Conservation (phyloP, 2,113 vertebrate species). For the Ochotona princeps region DNA sequence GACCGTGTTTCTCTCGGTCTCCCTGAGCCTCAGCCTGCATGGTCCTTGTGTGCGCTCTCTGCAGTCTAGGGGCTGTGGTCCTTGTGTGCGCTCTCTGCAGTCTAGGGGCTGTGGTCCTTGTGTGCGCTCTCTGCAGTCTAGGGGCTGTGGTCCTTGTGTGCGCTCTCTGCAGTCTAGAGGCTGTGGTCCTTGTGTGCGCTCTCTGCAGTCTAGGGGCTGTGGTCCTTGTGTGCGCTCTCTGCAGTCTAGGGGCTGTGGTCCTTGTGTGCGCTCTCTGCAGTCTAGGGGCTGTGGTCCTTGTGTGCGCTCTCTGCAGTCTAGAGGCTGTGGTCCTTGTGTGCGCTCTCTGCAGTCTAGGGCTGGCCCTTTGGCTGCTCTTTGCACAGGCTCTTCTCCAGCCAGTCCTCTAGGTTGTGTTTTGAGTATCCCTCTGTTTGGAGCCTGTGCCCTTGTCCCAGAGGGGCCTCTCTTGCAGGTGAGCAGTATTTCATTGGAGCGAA, state of each 20-base stretch:
- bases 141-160: neutral
- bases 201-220: neutral
- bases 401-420: neutral
- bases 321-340: neutral
- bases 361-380: neutral
- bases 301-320: neutral
- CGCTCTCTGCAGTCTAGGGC: neutral
- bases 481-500: neutral
- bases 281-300: neutral
- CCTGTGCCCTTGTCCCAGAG: neutral
- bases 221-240: neutral
- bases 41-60: neutral
- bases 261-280: neutral
- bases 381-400: neutral
- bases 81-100: neutral
- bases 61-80: neutral
- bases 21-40: neutral
- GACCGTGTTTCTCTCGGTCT: neutral
- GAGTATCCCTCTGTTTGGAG: neutral
- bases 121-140: neutral
- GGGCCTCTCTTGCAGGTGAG: neutral
- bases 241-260: neutral
- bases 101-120: neutral
- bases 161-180: neutral
- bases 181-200: neutral